These are phyloP conservation scores for Aplidium turbinatum DNA, from an alignment of 23 tunicate genomes.

Conservation along the genomic window DNA sequence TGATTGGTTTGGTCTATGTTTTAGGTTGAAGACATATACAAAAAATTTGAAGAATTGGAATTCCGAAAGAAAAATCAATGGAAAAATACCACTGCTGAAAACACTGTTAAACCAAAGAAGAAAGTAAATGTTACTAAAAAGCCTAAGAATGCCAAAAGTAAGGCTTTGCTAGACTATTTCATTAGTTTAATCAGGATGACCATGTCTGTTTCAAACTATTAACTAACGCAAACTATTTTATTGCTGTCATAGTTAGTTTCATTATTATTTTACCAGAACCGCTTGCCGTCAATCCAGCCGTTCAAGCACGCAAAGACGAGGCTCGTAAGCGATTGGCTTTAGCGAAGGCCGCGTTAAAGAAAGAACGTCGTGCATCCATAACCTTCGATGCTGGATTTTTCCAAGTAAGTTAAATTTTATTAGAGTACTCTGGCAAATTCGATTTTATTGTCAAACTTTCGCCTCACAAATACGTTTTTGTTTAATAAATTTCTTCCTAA, in stretches of 20 bases:
- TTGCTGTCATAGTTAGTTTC: too few species aligned
- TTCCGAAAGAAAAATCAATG: slow-evolving; percentile 43
- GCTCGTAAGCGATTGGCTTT: slow-evolving; percentile 71
- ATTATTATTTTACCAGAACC: too few species aligned
- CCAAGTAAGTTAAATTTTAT: slow-evolving; percentile 56
- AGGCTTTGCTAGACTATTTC: too few species aligned
- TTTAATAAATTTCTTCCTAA: too few species aligned
- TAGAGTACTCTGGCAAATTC: too few species aligned
- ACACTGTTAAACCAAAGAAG: slow-evolving; percentile 12
- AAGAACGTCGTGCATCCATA: slow-evolving; percentile 18
- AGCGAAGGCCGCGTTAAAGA: slow-evolving; percentile 72
- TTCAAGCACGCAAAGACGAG: slow-evolving; percentile 45
- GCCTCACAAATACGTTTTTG: too few species aligned
- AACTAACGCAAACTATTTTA: too few species aligned
- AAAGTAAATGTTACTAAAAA: too few species aligned
- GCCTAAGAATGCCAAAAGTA: too few species aligned
- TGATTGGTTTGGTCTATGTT: neutral
- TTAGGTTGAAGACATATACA: slow-evolving; percentile 74
- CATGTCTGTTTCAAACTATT: too few species aligned
- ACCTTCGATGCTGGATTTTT: slow-evolving; percentile 90
- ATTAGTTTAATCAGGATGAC: too few species aligned
- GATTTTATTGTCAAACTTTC: too few species aligned
- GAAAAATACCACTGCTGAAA: slow-evolving; percentile 29
- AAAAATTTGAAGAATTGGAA: slow-evolving; percentile 54
- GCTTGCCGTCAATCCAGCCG: slow-evolving; percentile 13